phyloP scores from a whole-genome alignment of 2,113 vertebrate species.

The Chascanopsetta lugubris region DNA sequence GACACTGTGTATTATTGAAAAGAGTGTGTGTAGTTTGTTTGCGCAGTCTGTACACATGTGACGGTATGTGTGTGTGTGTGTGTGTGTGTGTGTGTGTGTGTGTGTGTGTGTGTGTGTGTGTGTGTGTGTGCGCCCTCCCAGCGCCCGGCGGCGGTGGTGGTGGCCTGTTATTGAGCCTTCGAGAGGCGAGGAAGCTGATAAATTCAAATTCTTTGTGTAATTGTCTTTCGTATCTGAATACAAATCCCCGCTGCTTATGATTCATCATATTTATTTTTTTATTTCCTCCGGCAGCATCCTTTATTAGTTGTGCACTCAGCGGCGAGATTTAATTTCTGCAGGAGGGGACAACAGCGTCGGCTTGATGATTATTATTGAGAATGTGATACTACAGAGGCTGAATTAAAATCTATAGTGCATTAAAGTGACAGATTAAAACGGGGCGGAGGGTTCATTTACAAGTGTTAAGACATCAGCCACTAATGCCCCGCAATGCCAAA shows the following conservation, averaged over 20 bases:
- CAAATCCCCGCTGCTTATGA: constrained; percentile 91
- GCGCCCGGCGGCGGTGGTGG: constrained; percentile 64
- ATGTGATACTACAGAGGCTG: constrained; percentile 92
- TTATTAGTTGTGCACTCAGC: constrained; percentile 99
- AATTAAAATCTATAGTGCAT: constrained; percentile 99
- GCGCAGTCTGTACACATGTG: too few species aligned
- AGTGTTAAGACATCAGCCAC: constrained; percentile 96
- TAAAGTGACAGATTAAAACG: constrained; percentile 99
- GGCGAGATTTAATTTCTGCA: constrained; percentile 97
- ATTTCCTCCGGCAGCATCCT: constrained; percentile 97
- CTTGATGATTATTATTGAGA: constrained; percentile 99
- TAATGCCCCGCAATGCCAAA: constrained; percentile 95
- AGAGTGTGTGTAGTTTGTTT: constrained; percentile 6
- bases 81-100: constrained; percentile 41
- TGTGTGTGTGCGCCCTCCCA: constrained; percentile 40
- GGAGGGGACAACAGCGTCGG: constrained; percentile 93
- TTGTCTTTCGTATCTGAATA: constrained; percentile 93
- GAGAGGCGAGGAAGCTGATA: constrained; percentile 87
- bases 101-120: constrained; percentile 33
- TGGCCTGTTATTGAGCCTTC: constrained; percentile 87
- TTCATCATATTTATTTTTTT: constrained; percentile 99
- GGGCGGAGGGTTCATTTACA: constrained; percentile 97
- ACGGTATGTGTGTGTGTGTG: constrained; percentile 25
- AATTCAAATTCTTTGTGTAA: constrained; percentile 93
- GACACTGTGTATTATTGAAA: too few species aligned